Evolutionary conservation across 2,113 vertebrate genomes (phyloP).

Genomic region (Muntiacus reevesi): DNA sequence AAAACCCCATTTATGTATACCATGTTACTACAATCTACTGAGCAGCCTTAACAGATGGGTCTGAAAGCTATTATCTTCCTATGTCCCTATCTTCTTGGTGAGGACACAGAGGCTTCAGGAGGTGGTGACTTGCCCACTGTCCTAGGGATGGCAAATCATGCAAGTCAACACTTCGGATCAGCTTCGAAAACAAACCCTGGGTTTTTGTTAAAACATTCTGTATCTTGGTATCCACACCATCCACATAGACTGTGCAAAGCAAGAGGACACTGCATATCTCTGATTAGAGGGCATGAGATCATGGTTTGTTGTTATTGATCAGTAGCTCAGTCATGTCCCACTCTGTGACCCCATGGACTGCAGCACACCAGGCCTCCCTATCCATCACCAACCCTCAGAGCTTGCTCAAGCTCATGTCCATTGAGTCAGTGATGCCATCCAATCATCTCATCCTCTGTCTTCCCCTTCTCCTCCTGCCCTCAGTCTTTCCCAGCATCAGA

Average conservation of each 20-base stretch:
- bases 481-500: not conserved
- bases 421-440: not conserved
- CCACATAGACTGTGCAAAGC: not conserved
- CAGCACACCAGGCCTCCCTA: not conserved
- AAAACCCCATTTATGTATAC: not conserved
- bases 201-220: not conserved
- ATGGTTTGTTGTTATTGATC: not conserved
- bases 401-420: not conserved
- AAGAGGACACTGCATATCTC: not conserved
- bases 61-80: not conserved
- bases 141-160: not conserved
- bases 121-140: not conserved
- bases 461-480: not conserved
- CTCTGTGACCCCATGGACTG: not conserved
- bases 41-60: not conserved
- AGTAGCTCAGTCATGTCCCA: fast-evolving
- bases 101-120: not conserved
- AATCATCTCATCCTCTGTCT: not conserved
- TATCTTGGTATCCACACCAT: not conserved
- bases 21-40: not conserved
- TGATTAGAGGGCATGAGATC: not conserved
- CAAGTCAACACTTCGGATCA: not conserved
- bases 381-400: not conserved
- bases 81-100: not conserved
- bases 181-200: not conserved